Evolutionary conservation across 2,888 invertebrate species (phyloP).

Genomic region (Synanthedon vespiformis): DNA sequence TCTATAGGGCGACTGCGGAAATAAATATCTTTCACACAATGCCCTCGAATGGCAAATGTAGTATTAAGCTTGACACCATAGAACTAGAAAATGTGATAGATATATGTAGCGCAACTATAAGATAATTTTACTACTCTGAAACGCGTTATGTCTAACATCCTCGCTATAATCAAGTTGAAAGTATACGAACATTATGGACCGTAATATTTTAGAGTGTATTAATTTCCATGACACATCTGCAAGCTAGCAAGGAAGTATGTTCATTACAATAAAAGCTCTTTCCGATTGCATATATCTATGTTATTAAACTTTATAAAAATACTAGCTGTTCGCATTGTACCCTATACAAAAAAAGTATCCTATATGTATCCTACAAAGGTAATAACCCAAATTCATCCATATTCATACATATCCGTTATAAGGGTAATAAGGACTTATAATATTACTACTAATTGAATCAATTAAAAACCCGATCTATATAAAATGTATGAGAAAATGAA

Average conservation of each 20-base stretch:
- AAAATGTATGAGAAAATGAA: no score
- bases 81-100: not conserved
- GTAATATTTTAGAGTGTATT: not conserved
- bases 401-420: no score
- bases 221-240: not conserved
- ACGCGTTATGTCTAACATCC: not conserved
- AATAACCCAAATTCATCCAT: no score
- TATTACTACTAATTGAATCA: no score
- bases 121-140: not conserved
- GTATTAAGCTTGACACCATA: not conserved
- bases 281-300: slow-evolving; percentile 10
- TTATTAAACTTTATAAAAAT: no score
- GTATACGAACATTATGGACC: not conserved
- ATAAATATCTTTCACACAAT: slow-evolving; percentile 1
- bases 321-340: no score
- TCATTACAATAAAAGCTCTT: slow-evolving; percentile 38
- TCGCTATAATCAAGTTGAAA: not conserved
- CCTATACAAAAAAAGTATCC: no score
- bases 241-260: slow-evolving; percentile 19
- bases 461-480: no score
- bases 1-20: not conserved
- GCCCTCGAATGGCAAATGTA: not conserved
- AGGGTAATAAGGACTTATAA: no score
- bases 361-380: no score
- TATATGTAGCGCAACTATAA: not conserved